Percentiles rank a stretch among this genome's conserved stretches.
Conservation (phyloP, 1,140 invertebrate genomes). For the Pseudomyrmex gracilis region DNA sequence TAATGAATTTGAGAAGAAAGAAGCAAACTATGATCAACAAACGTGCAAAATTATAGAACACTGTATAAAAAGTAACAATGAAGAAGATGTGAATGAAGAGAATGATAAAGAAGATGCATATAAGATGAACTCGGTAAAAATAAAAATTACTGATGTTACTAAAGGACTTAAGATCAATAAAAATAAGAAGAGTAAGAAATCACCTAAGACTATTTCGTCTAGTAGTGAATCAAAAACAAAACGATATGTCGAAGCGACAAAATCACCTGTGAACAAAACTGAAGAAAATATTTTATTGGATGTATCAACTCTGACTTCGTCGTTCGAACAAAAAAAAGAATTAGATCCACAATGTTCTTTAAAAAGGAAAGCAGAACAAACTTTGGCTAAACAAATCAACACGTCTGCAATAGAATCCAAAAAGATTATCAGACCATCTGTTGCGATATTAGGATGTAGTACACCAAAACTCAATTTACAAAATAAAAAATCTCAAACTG, state of each 20-base stretch:
- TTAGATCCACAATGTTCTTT: neutral
- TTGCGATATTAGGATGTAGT: conserved; percentile 59
- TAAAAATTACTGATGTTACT: neutral
- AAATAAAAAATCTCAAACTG: too few relatives aligned
- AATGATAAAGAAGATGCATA: neutral
- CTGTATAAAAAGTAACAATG: neutral
- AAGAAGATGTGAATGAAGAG: neutral
- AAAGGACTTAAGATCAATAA: neutral
- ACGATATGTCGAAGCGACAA: neutral
- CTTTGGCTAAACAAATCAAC: conserved; percentile 13
- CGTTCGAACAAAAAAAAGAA: neutral
- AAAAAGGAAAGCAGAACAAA: neutral
- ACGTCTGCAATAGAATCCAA: conserved; percentile 2
- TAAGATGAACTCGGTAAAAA: neutral
- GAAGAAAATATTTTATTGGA: neutral
- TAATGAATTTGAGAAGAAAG: neutral
- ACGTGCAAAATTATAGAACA: neutral
- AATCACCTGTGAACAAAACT: neutral
- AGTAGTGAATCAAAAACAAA: neutral
- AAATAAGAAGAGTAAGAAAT: neutral
- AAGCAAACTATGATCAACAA: neutral
- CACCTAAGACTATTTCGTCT: neutral
- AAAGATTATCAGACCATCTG: conserved; percentile 19
- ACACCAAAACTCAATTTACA: conserved; percentile 52
- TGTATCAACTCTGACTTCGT: neutral